Percentiles rank a stretch among this genome's conserved stretches.
phyloP scores from a whole-genome alignment of 1,140 invertebrate genomes.

The Zaprionus vittiger region DNA sequence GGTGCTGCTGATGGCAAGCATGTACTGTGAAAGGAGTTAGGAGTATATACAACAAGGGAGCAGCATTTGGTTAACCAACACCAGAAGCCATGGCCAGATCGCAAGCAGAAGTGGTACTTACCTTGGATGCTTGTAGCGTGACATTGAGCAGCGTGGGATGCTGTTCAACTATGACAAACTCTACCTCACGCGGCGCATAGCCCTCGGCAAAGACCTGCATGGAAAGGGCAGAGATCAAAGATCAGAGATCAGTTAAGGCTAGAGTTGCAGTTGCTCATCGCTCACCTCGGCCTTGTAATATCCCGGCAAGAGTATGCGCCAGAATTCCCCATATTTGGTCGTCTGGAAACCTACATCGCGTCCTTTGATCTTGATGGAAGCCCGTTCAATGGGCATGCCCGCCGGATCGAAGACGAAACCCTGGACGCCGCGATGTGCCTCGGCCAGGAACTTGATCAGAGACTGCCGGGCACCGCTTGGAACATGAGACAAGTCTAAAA shows the following conservation, averaged over 20 bases:
- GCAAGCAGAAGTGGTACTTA: slow-evolving; percentile 84
- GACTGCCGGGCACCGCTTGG: slow-evolving; percentile 85
- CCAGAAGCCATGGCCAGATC: neutral
- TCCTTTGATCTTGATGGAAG: slow-evolving; percentile 92
- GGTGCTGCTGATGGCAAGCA: slow-evolving; percentile 27
- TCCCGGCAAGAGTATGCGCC: slow-evolving; percentile 94
- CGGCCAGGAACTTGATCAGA: slow-evolving; percentile 93
- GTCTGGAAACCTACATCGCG: slow-evolving; percentile 95
- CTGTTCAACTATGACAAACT: slow-evolving; percentile 93
- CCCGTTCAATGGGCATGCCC: slow-evolving; percentile 92
- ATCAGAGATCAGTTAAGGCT: neutral
- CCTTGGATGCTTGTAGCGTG: slow-evolving; percentile 92
- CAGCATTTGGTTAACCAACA: slow-evolving; percentile 27
- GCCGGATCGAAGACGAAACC: slow-evolving; percentile 94
- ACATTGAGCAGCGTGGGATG: slow-evolving; percentile 94
- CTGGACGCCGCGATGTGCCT: slow-evolving; percentile 93
- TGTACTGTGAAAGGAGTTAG: slow-evolving; percentile 28
- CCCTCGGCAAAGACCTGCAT: slow-evolving; percentile 92
- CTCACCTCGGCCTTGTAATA: slow-evolving; percentile 92
- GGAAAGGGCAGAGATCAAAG: neutral
- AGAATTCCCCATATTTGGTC: slow-evolving; percentile 97
- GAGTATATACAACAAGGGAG: neutral
- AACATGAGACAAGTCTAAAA: neutral
- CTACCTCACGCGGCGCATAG: slow-evolving; percentile 91
- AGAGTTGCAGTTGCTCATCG: too few relatives aligned